Evolutionary conservation across 2,888 invertebrate genomes (phyloP), one percentile per base, ranked within the genome.

Genomic region (Drosophila limbata): DNA sequence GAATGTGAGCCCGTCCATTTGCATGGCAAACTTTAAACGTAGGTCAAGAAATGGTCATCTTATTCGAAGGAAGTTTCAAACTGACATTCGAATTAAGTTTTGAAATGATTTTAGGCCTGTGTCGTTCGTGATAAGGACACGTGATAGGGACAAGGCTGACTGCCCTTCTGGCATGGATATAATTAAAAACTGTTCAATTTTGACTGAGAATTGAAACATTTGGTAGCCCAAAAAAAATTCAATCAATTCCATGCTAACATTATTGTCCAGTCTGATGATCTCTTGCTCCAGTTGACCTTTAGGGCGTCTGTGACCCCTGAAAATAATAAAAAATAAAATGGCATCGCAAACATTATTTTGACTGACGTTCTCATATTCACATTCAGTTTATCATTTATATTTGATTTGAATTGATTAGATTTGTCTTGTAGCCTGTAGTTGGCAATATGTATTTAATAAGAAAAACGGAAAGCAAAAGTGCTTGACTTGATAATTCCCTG

Each of bases 1-100:
- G 13, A 50, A 42, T 52, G 17, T 19, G 19, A 68, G 45, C 35
- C 60, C n/a, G 28, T 21, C 10, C 15, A 17, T 51, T 61, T 69
- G 25, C 35, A 50, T 63, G 57, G 33, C 17, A 39, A 64, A 68
- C 61, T 64, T 53, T 51, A 42, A 68, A 25, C 59, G 59, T 42
- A 52, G 79, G 69, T 80, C 69, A 80, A 77, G 51, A 39, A 39
- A 65, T 21, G 19, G 42, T 19, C 50, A 39, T 28, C 28, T 13
- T 31, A 35, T 19, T 44, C 44, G 37, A 62, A 45, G 42, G 57
- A 42, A 48, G 45, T 73, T 55, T 73, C 19, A 37, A 33, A 44
- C 11, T 37, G 61, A 17, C 42, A 51, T 33, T 40, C 25, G 62
- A 71, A 71, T 59, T 56, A 42, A 73, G 56, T 75, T 52, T 33